Conservation (phyloP, 2,797 vertebrate genomes). For the Sebastes aleutianus region DNA sequence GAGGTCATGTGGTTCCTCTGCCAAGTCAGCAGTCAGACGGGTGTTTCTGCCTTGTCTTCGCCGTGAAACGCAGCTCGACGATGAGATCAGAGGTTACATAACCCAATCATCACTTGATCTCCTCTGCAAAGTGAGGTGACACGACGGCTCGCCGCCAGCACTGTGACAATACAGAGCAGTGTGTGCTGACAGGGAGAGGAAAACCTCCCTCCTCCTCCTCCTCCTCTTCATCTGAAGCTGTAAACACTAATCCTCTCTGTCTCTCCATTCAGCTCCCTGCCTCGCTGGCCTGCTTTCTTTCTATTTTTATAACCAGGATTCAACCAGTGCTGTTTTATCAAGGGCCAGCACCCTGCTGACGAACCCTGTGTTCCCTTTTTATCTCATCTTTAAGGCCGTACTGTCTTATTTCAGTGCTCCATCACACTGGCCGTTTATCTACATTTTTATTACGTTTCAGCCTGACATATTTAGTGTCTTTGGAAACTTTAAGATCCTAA, state of each 20-base stretch:
- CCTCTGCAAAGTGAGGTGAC: neutral
- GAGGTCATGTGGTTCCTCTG: slow-evolving; percentile 1
- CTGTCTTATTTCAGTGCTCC: neutral
- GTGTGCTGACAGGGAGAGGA: slow-evolving; percentile 1
- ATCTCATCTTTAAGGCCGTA: neutral
- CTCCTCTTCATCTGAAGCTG: neutral
- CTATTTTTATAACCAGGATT: slow-evolving; percentile 1
- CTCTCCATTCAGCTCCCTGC: neutral
- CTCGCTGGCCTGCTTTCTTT: neutral
- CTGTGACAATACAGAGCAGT: neutral
- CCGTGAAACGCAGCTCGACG: neutral
- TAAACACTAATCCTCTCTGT: slow-evolving; percentile 22
- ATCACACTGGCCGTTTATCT: neutral
- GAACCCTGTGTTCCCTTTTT: neutral
- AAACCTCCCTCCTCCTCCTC: neutral
- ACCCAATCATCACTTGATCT: neutral
- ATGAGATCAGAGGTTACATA: slow-evolving; percentile 22
- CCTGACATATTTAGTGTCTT: neutral
- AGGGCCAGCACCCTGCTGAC: neutral
- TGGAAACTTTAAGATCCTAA: neutral
- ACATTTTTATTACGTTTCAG: neutral
- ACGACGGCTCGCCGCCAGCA: neutral
- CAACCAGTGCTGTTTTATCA: neutral
- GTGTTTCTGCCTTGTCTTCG: neutral
- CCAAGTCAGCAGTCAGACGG: slow-evolving; percentile 1